Conservation (phyloP, 2,888 invertebrate genomes). For the Nasonovia ribisnigri region DNA sequence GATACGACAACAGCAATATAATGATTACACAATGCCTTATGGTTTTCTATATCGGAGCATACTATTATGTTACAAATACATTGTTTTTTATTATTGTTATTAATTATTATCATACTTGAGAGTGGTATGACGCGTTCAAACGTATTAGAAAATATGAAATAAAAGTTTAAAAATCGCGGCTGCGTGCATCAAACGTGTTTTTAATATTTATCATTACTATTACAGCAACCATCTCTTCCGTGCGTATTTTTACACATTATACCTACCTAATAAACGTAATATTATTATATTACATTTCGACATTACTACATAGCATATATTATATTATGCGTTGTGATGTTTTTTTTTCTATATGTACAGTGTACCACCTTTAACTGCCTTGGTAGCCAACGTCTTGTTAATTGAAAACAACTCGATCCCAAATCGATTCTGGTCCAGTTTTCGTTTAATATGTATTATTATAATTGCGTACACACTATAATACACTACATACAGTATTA, state of each 20-base stretch:
- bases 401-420: constrained; percentile 12
- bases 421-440: constrained; percentile 37
- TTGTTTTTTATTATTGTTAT: constrained; percentile 6
- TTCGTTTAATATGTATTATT: constrained; percentile 2
- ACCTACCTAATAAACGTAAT: background rate
- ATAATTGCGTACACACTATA: background rate
- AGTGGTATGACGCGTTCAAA: background rate
- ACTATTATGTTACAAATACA: background rate
- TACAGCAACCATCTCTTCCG: background rate
- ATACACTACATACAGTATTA: background rate
- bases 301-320: background rate
- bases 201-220: background rate
- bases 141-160: background rate
- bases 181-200: constrained; percentile 16
- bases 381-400: background rate
- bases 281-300: background rate
- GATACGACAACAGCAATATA: background rate
- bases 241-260: background rate
- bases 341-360: background rate
- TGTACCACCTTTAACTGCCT: background rate
- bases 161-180: constrained; percentile 27
- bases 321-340: background rate
- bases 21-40: background rate
- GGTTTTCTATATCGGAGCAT: background rate
- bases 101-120: background rate